A percentile compares a stretch with the other conserved stretches of the same genome.
phyloP scores from a whole-genome alignment of 2,113 vertebrate species.

The Polypterus senegalus region DNA sequence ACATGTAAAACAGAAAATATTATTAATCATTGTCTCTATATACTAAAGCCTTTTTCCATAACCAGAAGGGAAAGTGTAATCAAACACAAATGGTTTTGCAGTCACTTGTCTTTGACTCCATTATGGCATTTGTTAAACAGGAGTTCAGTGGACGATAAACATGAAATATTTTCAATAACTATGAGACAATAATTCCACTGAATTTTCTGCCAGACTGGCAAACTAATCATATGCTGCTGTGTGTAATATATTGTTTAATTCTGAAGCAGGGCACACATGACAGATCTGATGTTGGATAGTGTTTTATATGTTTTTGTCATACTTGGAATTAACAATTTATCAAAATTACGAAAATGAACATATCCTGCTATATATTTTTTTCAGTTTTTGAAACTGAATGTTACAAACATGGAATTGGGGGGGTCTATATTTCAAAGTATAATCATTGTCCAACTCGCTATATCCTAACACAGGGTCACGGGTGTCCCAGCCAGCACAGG shows the following conservation, averaged over 20 bases:
- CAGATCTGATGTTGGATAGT: too few species aligned
- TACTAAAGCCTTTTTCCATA: neutral
- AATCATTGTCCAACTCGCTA: too few species aligned
- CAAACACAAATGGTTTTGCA: slow-evolving; percentile 4
- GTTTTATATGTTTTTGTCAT: too few species aligned
- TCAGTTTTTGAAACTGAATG: too few species aligned
- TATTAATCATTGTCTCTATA: neutral
- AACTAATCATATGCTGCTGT: neutral
- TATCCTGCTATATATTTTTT: too few species aligned
- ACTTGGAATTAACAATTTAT: too few species aligned
- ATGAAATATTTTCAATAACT: neutral
- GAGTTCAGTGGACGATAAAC: neutral
- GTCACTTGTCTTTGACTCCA: neutral
- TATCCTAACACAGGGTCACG: too few species aligned
- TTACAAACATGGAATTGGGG: too few species aligned
- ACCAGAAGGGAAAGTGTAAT: neutral
- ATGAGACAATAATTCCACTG: neutral
- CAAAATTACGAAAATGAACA: too few species aligned
- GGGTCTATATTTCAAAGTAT: too few species aligned
- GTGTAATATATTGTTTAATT: neutral
- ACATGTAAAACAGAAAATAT: neutral
- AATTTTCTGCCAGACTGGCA: neutral
- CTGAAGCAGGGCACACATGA: neutral
- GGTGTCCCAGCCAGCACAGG: too few species aligned
- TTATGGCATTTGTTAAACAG: slow-evolving; percentile 1